These are phyloP conservation scores for Apostichopus californicus DNA, from an alignment of 35 echinoderm and acorn worm species.

Conservation along the genomic window DNA sequence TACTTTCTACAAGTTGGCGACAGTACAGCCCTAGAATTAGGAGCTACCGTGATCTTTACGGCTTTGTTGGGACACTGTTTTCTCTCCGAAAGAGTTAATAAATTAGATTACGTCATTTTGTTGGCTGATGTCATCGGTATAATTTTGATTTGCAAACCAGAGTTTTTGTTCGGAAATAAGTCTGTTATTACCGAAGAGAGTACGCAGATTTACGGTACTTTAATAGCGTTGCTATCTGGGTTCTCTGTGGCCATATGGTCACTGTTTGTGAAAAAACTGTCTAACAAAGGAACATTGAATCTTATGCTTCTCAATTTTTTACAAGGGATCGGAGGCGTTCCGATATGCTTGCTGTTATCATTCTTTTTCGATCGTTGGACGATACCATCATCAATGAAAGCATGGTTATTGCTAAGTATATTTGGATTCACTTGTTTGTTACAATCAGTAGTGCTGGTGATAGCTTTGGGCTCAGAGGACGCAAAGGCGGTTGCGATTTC, in stretches of 20 bases:
- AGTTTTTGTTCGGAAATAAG: not conserved
- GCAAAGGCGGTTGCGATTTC: not conserved
- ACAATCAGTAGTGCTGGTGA: not conserved
- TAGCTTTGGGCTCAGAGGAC: not conserved
- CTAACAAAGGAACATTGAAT: not conserved
- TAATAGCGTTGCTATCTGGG: not conserved
- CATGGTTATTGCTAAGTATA: not conserved
- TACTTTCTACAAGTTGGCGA: not conserved
- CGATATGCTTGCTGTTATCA: not conserved
- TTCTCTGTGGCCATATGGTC: not conserved
- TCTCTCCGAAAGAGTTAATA: not conserved
- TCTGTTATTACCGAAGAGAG: not conserved
- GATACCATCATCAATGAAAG: not conserved
- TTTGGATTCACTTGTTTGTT: not conserved
- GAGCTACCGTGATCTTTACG: not conserved
- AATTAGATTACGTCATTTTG: not conserved
- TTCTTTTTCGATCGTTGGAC: not conserved
- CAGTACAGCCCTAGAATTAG: constrained; percentile 17
- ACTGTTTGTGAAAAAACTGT: constrained; percentile 16
- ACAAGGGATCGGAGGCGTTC: not conserved
- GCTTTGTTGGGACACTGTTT: not conserved
- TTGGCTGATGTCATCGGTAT: not conserved
- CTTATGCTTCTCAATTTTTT: constrained; percentile 14
- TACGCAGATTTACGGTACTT: not conserved
- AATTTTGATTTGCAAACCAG: not conserved